Conservation (phyloP, 2,888 invertebrate genomes). For the Pecten maximus region DNA sequence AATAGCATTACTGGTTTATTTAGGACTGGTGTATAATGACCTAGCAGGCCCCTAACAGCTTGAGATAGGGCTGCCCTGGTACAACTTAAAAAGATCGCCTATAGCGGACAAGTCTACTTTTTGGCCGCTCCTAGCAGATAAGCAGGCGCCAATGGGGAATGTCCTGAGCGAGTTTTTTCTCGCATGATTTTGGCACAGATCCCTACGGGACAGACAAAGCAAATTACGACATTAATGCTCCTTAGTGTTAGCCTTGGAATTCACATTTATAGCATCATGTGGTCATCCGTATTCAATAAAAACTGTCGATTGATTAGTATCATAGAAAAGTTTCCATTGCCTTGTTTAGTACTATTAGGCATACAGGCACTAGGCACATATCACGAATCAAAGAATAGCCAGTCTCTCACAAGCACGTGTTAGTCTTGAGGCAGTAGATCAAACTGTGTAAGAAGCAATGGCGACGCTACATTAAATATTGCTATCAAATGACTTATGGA, state of each 20-base stretch:
- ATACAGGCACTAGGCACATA: no score
- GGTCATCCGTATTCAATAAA: background rate
- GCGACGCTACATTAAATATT: background rate
- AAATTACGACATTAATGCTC: background rate
- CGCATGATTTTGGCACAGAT: background rate
- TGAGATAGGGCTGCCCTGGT: background rate
- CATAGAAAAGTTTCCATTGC: background rate
- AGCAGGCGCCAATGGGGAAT: background rate
- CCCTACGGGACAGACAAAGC: conserved; percentile 1
- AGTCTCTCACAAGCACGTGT: background rate
- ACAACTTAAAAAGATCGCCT: background rate
- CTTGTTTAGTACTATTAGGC: background rate
- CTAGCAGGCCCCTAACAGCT: background rate
- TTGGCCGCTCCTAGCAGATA: background rate
- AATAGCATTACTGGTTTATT: conserved; percentile 10
- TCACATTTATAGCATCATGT: background rate
- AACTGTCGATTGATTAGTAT: background rate
- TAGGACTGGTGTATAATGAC: background rate
- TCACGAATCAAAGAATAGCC: no score
- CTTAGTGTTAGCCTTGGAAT: background rate
- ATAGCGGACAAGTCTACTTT: background rate
- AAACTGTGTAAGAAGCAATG: background rate
- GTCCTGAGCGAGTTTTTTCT: background rate
- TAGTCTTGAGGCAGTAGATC: background rate
- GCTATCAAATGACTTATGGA: background rate